Base-by-base conservation (phyloP, 2,888 invertebrate genomes). In the Halocaridina rubra region DNA sequence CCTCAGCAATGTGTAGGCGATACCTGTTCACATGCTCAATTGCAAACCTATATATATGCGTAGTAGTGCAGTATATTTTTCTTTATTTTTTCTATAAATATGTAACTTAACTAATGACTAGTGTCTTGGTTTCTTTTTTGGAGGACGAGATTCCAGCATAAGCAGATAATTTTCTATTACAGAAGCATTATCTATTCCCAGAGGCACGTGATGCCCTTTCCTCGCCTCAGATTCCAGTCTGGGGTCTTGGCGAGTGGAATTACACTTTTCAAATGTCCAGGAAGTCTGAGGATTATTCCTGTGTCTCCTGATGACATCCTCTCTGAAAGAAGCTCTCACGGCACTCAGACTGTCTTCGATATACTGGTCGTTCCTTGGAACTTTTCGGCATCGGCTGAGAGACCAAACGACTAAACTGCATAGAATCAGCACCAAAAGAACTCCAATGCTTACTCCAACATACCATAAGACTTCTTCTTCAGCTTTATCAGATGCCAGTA, bases 191-290 rank as follows among this genome's bases (percentile, higher is more conserved):
- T 84, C 82, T 67, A 84, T 78, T 13, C 72, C 71, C 8, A 16
- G n/a, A 2, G 57, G 59, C 8, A 76, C 57, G 7, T n/a, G n/a
- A 19, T 76, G 19, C 19, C 59, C 59, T 30, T 59, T 76, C 33
- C 5, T 10, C 2, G 39, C 3, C 10, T 4, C 30, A 71, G 46
- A 46, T 10, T 57, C 76, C 57, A 78, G 8, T 13, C 69, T 71
- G 2, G 33, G 30, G 13, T 84, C 78, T 67, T 57, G 69, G 22
- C 16, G 29, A 7, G 71, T 27, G 19, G 71, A 77, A 39, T 72
- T 72, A 16, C 77, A 78, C 16, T 84, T 84, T 30, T 84, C 78
- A 64, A 84, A 84, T 10, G 78, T 84, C 82, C 82, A 84, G 7
- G 82, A 84, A 0, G 82, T 76, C 8, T 77, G 30, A 22, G 64